phyloP scores from a whole-genome alignment of 2,113 vertebrate species.

The Macquaria ambigua region DNA sequence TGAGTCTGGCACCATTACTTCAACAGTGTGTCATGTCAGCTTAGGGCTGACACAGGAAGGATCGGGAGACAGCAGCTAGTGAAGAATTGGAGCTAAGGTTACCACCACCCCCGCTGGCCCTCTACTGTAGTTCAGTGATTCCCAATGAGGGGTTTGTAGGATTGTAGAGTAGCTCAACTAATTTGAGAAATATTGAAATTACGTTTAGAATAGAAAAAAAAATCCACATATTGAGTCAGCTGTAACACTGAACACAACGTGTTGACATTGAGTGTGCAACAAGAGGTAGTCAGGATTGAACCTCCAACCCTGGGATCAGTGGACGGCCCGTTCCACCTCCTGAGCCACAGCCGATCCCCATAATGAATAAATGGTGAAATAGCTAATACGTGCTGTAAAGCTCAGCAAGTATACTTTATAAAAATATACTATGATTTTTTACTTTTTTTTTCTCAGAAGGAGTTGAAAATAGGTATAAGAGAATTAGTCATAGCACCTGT shows the following conservation, averaged over 20 bases:
- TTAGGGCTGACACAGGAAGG: conserved; percentile 68
- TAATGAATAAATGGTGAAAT: not conserved
- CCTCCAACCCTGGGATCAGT: too few relatives aligned
- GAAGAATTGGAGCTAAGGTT: conserved; percentile 49
- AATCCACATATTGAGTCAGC: not conserved
- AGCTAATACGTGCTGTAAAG: too few relatives aligned
- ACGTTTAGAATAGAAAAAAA: not conserved
- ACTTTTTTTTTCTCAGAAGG: not conserved
- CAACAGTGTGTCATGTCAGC: conserved; percentile 78
- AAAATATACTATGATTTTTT: too few relatives aligned
- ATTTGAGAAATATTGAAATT: not conserved
- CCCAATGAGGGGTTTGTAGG: not conserved
- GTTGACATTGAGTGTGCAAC: not conserved
- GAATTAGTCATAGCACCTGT: not conserved
- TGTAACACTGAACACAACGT: not conserved
- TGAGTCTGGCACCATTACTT: conserved; percentile 71
- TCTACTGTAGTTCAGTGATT: not conserved
- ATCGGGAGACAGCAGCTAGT: conserved; percentile 49
- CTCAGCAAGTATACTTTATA: too few relatives aligned
- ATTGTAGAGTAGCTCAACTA: not conserved
- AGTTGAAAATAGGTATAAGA: not conserved
- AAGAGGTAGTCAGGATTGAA: too few relatives aligned
- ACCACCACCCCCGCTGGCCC: conserved; percentile 11
- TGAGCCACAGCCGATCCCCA: too few relatives aligned
- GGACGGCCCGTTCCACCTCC: too few relatives aligned